Base-by-base conservation (phyloP, 2,113 vertebrate genomes). In the Egretta garzetta region DNA sequence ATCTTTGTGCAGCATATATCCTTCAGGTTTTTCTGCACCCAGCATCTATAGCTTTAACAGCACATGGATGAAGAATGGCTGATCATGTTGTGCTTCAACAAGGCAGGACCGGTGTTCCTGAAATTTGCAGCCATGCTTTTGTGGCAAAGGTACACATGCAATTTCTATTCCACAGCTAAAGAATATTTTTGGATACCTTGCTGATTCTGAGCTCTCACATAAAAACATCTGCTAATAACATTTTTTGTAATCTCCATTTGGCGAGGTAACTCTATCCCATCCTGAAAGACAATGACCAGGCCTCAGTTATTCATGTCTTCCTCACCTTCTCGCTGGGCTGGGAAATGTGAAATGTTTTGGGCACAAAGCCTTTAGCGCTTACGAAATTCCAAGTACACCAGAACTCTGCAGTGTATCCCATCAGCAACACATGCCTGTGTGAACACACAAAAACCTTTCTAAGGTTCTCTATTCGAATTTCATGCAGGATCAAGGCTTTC, bases 211-310 rank as follows among this genome's bases (percentile, higher is more conserved):
- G 49, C 56, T 93, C 73, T 89, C 77, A 60, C 84, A 82, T 91
- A 60, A 88, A 94, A 90, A 90, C 91, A 97, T 94, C 95, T 96
- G 96, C 70, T 91, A 97, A 80, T 87, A 95, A 85, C 77, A 91
- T 88, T 81, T 92, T 93, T 93, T 67, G 79, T 87, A 82, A 93
- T 94, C 84, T 94, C 77, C 35, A 35, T 93, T 97, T 87, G 81
- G 89, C 8, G 0, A 88, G 39, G 88, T 90, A 95, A 91, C 66
- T 84, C 50, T 85, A 91, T 80, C 87, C 77, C 70, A 93, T 87
- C 70, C 80, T 96, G 96, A 89, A 90, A 97, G 88, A 93, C 74
- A 82, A 72, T 67, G 88, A 86, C 68, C 68, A 88, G 76, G 83
- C 84, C 72, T 86, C 83, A 71, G 76, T 95, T 94, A 91, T 67